A percentile compares a stretch with the other conserved stretches of the same genome.
These are phyloP conservation scores for Procambarus clarkii DNA, from an alignment of 1,140 invertebrate species.

Conservation along the genomic window DNA sequence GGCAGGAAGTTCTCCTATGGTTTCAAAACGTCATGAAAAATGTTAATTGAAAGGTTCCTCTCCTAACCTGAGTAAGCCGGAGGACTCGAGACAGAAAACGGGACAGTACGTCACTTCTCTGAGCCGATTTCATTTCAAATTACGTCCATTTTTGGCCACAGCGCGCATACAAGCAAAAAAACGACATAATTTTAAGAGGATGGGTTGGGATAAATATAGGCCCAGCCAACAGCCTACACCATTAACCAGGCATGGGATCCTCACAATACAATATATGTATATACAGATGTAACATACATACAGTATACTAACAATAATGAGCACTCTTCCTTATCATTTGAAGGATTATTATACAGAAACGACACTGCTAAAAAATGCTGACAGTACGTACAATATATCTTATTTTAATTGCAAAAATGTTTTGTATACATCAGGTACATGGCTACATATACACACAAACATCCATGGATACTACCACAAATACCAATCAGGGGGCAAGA, in stretches of 20 bases:
- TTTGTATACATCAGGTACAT: conserved; percentile 24
- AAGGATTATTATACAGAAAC: not conserved
- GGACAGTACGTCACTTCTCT: too few species aligned
- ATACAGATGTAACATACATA: not conserved
- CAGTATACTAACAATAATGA: not conserved
- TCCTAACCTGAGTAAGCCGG: too few species aligned
- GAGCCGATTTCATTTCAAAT: too few species aligned
- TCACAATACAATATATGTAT: not conserved
- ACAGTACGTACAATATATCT: not conserved
- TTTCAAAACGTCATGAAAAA: too few species aligned
- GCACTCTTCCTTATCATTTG: not conserved
- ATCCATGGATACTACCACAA: not conserved
- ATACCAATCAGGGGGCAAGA: not conserved
- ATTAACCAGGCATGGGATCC: not conserved
- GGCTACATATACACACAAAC: conserved; percentile 13
- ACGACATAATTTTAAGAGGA: too few species aligned
- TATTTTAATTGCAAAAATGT: not conserved
- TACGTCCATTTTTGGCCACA: too few species aligned
- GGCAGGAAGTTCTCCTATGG: too few species aligned
- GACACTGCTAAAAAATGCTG: not conserved
- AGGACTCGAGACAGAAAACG: too few species aligned
- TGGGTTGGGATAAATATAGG: not conserved
- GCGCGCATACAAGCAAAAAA: too few species aligned
- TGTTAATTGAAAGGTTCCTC: too few species aligned
- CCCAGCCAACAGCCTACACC: not conserved